phyloP scores from a whole-genome alignment of 2,888 invertebrate genomes.

The Cheilosia pagana region DNA sequence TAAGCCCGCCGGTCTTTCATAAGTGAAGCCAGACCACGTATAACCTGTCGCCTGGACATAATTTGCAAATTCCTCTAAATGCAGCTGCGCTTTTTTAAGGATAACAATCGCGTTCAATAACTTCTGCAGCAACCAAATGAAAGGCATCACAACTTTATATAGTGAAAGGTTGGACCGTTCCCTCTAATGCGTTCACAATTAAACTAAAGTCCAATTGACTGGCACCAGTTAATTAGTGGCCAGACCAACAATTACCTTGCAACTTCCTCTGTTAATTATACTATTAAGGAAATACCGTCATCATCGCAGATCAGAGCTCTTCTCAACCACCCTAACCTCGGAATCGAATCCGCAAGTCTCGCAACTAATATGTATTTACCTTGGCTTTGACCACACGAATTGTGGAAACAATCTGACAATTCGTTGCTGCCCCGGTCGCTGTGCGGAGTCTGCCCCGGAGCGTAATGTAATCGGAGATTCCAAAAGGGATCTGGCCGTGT shows the following conservation, averaged over 20 bases:
- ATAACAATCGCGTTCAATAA: background rate
- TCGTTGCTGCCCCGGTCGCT: conserved; percentile 4
- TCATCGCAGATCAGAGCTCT: conserved; percentile 9
- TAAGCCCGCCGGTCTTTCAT: too few relatives aligned
- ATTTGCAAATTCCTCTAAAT: too few relatives aligned
- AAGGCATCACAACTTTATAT: background rate
- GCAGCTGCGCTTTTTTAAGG: background rate
- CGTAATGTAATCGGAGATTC: conserved; percentile 63
- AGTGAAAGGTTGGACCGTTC: background rate
- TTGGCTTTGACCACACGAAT: conserved; percentile 66
- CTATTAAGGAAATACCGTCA: conserved; percentile 57
- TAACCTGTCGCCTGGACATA: too few relatives aligned
- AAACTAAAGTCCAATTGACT: conserved; percentile 17
- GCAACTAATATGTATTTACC: conserved; percentile 48
- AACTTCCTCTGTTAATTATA: conserved; percentile 55
- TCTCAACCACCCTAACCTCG: conserved; percentile 35
- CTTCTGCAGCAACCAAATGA: background rate
- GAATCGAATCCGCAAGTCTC: conserved; percentile 39
- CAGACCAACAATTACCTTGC: conserved; percentile 26
- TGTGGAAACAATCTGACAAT: conserved; percentile 58
- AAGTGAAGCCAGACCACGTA: too few relatives aligned
- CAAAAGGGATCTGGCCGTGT: conserved; percentile 53
- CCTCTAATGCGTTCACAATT: background rate
- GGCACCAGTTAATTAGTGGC: conserved; percentile 42
- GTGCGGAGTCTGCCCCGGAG: conserved; percentile 16